Evolutionary conservation across 2,888 invertebrate genomes (phyloP), one percentile per base, ranked within the genome.

Genomic region (Serrognathus titanus): DNA sequence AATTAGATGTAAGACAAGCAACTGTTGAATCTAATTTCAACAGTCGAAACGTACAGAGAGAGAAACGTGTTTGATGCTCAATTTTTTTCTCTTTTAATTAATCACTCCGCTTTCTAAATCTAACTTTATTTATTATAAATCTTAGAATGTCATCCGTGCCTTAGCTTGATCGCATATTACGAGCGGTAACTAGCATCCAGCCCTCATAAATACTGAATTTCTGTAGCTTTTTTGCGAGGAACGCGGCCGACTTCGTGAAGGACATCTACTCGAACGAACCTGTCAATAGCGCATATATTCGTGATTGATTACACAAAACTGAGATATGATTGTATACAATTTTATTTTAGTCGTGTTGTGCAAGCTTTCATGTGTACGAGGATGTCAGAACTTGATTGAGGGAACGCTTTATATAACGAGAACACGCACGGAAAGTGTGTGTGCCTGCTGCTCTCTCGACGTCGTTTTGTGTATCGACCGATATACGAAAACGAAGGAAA

Each of bases 201-300:
- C 48, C 54, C 43, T 54, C 54, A 54, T 54, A 54, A 54, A 54
- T 54, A 54, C 48, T 37, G 54, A 54, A 55, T 55, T 55, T 45
- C 50, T 11, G 55, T 37, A 38, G 16, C 50, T 55, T 55, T 48
- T 50, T 49, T 39, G 20, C 45, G 24, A 50, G 6, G 55, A 41
- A 50, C 46, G 46, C 49, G 31, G 50, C 45, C 50, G 47, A 48
- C 41, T 54, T 54, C 54, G 43, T 43, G 54, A 54, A 54, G 54
- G 54, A 54, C 54, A 54, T 54, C 49, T 43, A 54, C 41, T 49
- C 31, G 48, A 35, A 49, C 48, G 43, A 43, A 48, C 48, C 54
- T 49, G 41, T 54, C 54, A 43, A 54, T 54, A 48, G 48, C 54
- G 20, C 46, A 47, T 47, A 53, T 53, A 47, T 47, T 31, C 53